Evolutionary conservation across 2,888 invertebrate genomes (phyloP).

Genomic region (Eilema sororculum): DNA sequence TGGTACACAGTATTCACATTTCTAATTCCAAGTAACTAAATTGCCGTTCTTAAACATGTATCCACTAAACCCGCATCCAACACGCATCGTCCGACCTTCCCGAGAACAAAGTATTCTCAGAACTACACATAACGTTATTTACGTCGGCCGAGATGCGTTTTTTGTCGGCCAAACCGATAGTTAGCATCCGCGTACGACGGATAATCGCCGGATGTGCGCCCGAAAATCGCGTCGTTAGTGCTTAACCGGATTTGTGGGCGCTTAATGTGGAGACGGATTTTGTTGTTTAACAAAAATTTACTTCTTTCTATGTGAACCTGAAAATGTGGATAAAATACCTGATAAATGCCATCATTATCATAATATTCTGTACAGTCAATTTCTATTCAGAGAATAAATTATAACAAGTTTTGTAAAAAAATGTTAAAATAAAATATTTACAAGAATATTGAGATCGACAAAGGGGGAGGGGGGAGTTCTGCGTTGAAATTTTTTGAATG

Average conservation of each 20-base stretch:
- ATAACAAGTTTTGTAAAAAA: no score
- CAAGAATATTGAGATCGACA: no score
- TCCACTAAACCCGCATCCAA: conserved; percentile 15
- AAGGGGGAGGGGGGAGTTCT: no score
- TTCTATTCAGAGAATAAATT: no score
- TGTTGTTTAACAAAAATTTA: not conserved
- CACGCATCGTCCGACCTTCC: conserved; percentile 20
- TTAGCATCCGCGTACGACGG: conserved; percentile 47
- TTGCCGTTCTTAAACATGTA: not conserved
- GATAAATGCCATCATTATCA: no score
- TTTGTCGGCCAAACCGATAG: conserved; percentile 42
- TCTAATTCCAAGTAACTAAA: not conserved
- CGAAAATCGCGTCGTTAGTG: conserved; percentile 65
- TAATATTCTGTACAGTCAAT: no score
- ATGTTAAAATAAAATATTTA: no score
- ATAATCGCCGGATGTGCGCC: conserved; percentile 72
- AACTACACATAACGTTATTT: conserved; percentile 24
- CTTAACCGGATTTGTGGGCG: conserved; percentile 35
- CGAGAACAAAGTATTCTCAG: conserved; percentile 27
- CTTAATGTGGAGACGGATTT: conserved; percentile 25
- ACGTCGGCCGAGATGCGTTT: conserved; percentile 30
- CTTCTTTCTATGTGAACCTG: no score
- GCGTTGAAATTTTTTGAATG: no score
- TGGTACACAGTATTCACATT: no score
- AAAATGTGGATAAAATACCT: no score